These are phyloP conservation scores for Drosophila santomea DNA, from an alignment of 1,140 invertebrate species.

Conservation along the genomic window DNA sequence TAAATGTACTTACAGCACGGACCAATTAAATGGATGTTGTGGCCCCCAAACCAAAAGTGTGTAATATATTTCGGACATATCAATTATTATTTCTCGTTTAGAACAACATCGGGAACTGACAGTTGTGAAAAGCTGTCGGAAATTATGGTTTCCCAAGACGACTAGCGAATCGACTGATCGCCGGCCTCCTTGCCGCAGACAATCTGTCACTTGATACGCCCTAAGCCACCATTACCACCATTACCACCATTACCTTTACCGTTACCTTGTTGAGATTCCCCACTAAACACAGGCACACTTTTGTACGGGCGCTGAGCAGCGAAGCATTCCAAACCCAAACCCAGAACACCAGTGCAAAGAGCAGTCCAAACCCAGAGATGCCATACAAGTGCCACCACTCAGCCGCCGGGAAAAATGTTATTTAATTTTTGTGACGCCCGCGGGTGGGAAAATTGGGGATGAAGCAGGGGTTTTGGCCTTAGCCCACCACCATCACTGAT, in stretches of 20 bases:
- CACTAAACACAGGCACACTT: slow-evolving; percentile 18
- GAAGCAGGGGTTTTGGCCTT: slow-evolving; percentile 9
- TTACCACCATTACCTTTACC: slow-evolving; percentile 31
- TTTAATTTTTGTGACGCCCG: slow-evolving; percentile 66
- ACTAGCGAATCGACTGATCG: slow-evolving; percentile 45
- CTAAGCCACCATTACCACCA: slow-evolving; percentile 60
- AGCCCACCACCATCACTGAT: slow-evolving; percentile 25
- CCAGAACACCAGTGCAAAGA: background rate
- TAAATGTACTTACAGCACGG: background rate
- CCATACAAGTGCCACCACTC: slow-evolving; percentile 59
- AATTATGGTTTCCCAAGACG: slow-evolving; percentile 78
- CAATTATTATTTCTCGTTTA: background rate
- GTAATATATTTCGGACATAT: background rate
- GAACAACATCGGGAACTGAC: background rate
- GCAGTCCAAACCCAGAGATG: slow-evolving; percentile 55
- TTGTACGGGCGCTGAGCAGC: slow-evolving; percentile 79
- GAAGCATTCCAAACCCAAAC: slow-evolving; percentile 69
- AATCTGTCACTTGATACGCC: slow-evolving; percentile 79
- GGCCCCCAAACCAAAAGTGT: background rate
- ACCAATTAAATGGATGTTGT: background rate
- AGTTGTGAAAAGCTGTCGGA: slow-evolving; percentile 47
- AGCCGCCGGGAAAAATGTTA: slow-evolving; percentile 47
- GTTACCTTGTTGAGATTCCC: slow-evolving; percentile 78
- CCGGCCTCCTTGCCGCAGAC: slow-evolving; percentile 78
- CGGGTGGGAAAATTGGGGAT: slow-evolving; percentile 7